These are phyloP conservation scores for Melinaea marsaeus DNA, from an alignment of 2,888 invertebrate species.

Conservation along the genomic window DNA sequence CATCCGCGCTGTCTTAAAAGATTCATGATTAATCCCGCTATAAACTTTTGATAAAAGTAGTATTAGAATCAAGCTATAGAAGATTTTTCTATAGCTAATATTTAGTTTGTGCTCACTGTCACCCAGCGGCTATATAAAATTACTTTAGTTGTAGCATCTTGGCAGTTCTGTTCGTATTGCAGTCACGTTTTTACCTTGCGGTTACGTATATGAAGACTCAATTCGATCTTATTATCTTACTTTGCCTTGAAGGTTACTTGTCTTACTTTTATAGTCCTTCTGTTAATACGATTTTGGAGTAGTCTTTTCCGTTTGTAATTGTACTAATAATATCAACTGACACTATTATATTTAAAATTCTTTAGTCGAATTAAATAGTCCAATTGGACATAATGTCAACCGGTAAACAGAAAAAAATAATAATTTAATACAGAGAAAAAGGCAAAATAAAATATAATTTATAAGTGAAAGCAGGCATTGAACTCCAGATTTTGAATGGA, in stretches of 20 bases:
- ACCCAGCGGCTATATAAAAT: constrained; percentile 21
- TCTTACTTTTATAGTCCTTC: constrained; percentile 21
- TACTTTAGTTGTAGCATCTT: constrained; percentile 17
- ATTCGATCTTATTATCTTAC: constrained; percentile 47
- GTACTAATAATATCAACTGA: too few relatives aligned
- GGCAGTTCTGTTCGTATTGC: constrained; percentile 4
- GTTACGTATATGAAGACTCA: constrained; percentile 38
- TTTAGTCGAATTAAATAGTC: too few relatives aligned
- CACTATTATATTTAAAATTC: too few relatives aligned
- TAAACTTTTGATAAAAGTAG: neutral
- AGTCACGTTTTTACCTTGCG: constrained; percentile 33
- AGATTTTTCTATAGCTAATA: constrained; percentile 7
- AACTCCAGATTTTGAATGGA: too few relatives aligned
- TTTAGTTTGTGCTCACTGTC: constrained; percentile 2
- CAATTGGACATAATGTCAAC: too few relatives aligned
- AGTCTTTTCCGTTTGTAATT: neutral
- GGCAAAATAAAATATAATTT: too few relatives aligned
- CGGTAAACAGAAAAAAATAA: too few relatives aligned
- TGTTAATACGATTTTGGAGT: constrained; percentile 11
- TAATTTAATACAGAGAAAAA: too few relatives aligned
- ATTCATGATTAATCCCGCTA: neutral
- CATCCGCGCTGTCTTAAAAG: too few relatives aligned
- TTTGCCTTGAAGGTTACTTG: constrained; percentile 38
- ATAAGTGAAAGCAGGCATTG: too few relatives aligned
- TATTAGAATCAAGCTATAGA: constrained; percentile 1